These are phyloP conservation scores for Polylopha cassiicola DNA, from an alignment of 2,888 invertebrate species.

Conservation along the genomic window DNA sequence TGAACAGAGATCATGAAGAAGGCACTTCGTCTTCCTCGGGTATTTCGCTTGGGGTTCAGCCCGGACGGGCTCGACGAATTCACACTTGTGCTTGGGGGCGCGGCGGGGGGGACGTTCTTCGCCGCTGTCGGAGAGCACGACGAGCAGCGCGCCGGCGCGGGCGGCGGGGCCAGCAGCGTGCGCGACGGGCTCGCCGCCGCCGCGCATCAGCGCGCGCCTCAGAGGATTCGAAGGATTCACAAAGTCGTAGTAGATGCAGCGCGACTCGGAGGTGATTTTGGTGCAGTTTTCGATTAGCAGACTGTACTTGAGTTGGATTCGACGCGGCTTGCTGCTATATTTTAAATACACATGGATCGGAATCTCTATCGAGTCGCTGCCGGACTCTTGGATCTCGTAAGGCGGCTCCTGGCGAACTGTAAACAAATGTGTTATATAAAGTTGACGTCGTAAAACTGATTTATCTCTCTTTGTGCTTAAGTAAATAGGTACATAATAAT, in stretches of 20 bases:
- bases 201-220: conserved; percentile 57
- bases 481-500: no score
- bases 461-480: conserved; percentile 10
- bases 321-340: conserved; percentile 60
- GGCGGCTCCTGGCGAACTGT: conserved; percentile 72
- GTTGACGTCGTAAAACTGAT: no score
- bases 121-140: conserved; percentile 45
- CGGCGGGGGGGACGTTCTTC: conserved; percentile 33
- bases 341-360: conserved; percentile 72
- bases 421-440: conserved; percentile 31
- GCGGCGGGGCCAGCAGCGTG: conserved; percentile 37
- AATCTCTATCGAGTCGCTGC: conserved; percentile 65
- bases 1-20: conserved; percentile 50
- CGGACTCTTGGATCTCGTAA: conserved; percentile 72
- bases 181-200: conserved; percentile 60
- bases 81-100: conserved; percentile 42
- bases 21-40: conserved; percentile 37
- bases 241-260: conserved; percentile 65
- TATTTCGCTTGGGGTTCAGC: conserved; percentile 45
- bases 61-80: conserved; percentile 53
- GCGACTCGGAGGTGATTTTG: conserved; percentile 55
- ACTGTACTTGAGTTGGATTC: conserved; percentile 62
- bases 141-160: conserved; percentile 42
- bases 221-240: conserved; percentile 59
- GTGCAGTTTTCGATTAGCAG: conserved; percentile 62